A percentile compares a stretch with the other conserved stretches of the same genome.
Conservation (phyloP, 2,797 vertebrate genomes). For the Catostomus latipinnis region DNA sequence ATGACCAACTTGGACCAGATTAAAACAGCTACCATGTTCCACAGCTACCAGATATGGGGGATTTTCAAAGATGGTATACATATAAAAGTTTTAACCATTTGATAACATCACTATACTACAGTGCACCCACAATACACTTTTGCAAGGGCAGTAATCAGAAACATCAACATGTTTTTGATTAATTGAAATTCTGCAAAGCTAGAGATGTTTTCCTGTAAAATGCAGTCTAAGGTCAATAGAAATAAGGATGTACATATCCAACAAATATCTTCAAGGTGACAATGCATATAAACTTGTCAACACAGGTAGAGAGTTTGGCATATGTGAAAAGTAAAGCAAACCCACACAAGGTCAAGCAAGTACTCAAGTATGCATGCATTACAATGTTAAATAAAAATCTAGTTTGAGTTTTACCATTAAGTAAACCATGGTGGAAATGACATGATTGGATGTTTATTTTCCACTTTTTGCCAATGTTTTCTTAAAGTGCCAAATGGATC, state of each 20-base stretch:
- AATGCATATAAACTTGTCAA: neutral
- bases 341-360: neutral
- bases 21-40: no score
- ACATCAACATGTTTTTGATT: no score
- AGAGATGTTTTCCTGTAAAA: conserved; percentile 15
- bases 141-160: no score
- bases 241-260: neutral
- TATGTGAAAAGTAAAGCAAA: neutral
- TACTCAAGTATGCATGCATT: neutral
- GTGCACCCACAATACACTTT: no score
- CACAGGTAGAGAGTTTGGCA: neutral
- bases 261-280: neutral
- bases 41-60: no score
- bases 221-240: neutral
- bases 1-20: no score
- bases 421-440: neutral
- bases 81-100: no score
- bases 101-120: no score
- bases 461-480: neutral
- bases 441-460: conserved; percentile 4
- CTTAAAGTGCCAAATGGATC: conserved; percentile 13
- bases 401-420: conserved; percentile 4
- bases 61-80: no score
- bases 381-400: neutral
- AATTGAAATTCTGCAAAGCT: neutral